These are phyloP conservation scores for Addax nasomaculatus DNA, from an alignment of 2,113 vertebrate species.

Conservation along the genomic window DNA sequence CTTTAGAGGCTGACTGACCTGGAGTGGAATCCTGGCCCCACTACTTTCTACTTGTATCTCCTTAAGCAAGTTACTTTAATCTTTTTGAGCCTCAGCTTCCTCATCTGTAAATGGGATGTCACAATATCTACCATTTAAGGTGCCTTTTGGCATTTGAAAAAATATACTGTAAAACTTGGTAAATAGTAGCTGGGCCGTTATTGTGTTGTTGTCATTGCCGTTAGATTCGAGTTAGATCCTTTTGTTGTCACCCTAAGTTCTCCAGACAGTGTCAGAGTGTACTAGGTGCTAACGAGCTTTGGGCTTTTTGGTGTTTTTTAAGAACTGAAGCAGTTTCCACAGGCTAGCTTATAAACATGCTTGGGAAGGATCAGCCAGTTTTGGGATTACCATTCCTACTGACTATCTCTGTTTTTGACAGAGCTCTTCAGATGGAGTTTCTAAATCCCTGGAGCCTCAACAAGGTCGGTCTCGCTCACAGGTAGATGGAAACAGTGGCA, in stretches of 20 bases:
- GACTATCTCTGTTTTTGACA: conserved; percentile 65
- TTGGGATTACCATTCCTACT: not conserved
- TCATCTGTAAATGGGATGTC: not conserved
- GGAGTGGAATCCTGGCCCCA: not conserved
- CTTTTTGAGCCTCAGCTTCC: not conserved
- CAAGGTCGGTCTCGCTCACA: conserved; percentile 75
- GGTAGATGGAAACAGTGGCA: conserved; percentile 86
- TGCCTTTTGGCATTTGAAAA: conserved; percentile 6
- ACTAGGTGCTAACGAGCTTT: not conserved
- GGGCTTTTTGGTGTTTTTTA: not conserved
- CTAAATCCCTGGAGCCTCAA: conserved; percentile 81
- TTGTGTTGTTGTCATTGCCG: not conserved
- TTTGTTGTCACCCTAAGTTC: not conserved
- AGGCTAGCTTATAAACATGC: not conserved
- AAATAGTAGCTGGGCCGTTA: not conserved
- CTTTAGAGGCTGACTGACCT: not conserved
- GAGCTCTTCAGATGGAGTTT: conserved; percentile 82
- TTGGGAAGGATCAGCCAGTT: not conserved
- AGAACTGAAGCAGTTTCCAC: not conserved
- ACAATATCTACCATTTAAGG: conserved; percentile 3
- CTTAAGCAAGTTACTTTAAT: conserved; percentile 12
- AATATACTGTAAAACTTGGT: not conserved
- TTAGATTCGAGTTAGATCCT: not conserved
- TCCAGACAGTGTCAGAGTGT: not conserved
- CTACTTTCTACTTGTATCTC: not conserved